Conservation (phyloP, 2,888 invertebrate genomes). For the Eupithecia pulchellata region DNA sequence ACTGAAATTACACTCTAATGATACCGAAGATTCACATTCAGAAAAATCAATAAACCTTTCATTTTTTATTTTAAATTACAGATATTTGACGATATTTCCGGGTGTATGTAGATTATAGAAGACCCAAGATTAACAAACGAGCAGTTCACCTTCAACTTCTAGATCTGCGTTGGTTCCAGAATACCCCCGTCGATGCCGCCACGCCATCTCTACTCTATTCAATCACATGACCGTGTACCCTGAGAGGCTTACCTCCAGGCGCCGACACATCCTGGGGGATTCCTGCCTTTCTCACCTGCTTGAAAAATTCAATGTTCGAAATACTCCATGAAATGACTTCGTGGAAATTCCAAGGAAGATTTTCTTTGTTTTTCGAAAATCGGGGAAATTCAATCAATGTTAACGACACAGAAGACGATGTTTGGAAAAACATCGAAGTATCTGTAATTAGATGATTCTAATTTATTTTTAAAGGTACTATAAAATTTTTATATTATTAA, state of each 20-base stretch:
- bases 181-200: conserved; percentile 38
- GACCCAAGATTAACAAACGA: too few species aligned
- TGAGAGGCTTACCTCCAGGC: conserved; percentile 69
- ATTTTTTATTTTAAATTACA: too few species aligned
- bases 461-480: too few species aligned
- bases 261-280: conserved; percentile 72
- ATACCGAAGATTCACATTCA: too few species aligned
- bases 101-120: too few species aligned
- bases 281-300: conserved; percentile 58
- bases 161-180: conserved; percentile 20
- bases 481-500: too few species aligned
- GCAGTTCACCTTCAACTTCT: background rate
- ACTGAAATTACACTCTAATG: too few species aligned
- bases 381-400: conserved; percentile 30
- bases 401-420: background rate
- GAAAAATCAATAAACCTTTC: too few species aligned
- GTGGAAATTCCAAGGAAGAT: conserved; percentile 38
- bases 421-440: background rate
- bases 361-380: conserved; percentile 24
- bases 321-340: conserved; percentile 47
- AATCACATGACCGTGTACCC: conserved; percentile 60
- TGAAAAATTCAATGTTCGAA: conserved; percentile 75
- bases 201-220: conserved; percentile 47
- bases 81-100: too few species aligned
- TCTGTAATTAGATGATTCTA: too few species aligned